Percentiles rank a stretch among this genome's conserved stretches.
phyloP scores from a whole-genome alignment of 2,888 invertebrate genomes.

The Melanotus villosus region DNA sequence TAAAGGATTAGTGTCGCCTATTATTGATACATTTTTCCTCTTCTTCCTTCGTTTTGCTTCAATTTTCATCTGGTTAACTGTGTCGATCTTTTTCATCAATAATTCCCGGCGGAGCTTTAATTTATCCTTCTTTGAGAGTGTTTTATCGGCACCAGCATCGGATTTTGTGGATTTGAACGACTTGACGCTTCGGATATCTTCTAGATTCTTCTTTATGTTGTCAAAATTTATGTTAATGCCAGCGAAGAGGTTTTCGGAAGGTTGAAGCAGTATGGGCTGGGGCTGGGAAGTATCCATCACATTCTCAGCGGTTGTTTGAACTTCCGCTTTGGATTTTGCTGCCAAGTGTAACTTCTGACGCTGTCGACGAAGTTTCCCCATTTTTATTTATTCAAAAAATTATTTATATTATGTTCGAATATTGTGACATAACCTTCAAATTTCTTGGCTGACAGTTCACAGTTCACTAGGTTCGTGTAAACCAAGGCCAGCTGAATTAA shows the following conservation, averaged over 20 bases:
- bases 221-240: conserved; percentile 54
- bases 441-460: no score
- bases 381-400: no score
- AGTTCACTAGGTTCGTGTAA: no score
- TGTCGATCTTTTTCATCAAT: conserved; percentile 60
- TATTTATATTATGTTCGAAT: no score
- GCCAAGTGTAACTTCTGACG: conserved; percentile 54
- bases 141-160: conserved; percentile 46
- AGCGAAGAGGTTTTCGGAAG: conserved; percentile 56
- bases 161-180: conserved; percentile 60
- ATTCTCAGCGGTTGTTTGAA: neutral
- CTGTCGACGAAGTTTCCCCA: conserved; percentile 52
- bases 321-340: conserved; percentile 35
- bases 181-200: conserved; percentile 57
- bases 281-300: conserved; percentile 21
- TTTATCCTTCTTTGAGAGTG: conserved; percentile 61
- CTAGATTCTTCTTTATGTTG: conserved; percentile 50
- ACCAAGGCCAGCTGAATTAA: no score
- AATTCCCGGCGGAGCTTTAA: conserved; percentile 57
- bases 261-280: conserved; percentile 27
- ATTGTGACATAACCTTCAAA: no score
- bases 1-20: conserved; percentile 61
- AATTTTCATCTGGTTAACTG: conserved; percentile 57
- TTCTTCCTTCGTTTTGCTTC: conserved; percentile 57
- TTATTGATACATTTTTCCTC: conserved; percentile 57